Evolutionary conservation across 2,888 invertebrate genomes (phyloP), one percentile per base, ranked within the genome.

Genomic region (Phragmatobia fuliginosa): DNA sequence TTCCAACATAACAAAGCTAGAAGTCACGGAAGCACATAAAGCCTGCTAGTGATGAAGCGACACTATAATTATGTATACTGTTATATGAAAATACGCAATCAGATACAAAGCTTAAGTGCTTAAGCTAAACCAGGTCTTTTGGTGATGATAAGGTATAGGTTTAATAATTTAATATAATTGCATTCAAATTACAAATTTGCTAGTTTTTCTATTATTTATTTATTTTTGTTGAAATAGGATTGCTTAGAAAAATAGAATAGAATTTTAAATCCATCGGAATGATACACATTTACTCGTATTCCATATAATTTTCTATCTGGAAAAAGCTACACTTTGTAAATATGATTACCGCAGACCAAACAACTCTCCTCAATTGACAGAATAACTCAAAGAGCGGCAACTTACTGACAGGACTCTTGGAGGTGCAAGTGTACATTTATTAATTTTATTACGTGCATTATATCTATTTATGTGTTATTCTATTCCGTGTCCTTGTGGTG

Each of bases 1-100:
- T 92, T 91, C 90, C 89, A 80, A 85, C 85, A 84, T 91, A 91
- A 92, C 91, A 88, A 89, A 87, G 88, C 85, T 87, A 83, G 87
- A 76, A 92, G 94, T 94, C 94, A 94, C 94, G 94, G 90, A 90
- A 91, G 84, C 72, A 79, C 85, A 83, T 87, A 87, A 89, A 77
- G 87, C 76, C 45, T 45, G 41, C 84, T 73, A 84, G 71, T 75
- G 52, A 84, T 41, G 36, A 0, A 61, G 38, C 76, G 59, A 71
- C 70, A 62, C 0, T 18, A 32, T 4, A 21, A n/a, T 1, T 2
- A 16, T n/a, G n/a, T 59, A 59, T 32, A 25, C 2, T 11, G n/a
- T 49, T n/a, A 7, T 49, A n/a, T n/a, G n/a, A n/a, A n/a, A n/a
- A n/a, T n/a, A 28, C 28, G 14, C 52, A 56, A 5, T n/a, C 3